These are phyloP conservation scores for Psittacara wagleri DNA, from an alignment of 2,113 vertebrate genomes.

Conservation along the genomic window DNA sequence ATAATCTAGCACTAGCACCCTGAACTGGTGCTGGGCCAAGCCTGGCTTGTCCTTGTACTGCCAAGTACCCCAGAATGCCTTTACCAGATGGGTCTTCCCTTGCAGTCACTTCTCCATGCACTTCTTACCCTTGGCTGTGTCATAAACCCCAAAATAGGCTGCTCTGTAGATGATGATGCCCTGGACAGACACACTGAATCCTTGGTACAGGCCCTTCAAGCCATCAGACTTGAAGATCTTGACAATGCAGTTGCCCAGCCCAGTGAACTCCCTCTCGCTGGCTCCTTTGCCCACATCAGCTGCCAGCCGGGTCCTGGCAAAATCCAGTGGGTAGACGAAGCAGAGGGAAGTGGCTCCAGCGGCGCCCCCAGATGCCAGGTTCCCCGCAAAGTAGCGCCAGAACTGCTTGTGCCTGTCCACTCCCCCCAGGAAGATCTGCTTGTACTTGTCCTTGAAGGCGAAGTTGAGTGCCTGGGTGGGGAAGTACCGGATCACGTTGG, in stretches of 20 bases:
- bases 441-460: constrained; percentile 99
- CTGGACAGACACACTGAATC: constrained; percentile 97
- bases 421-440: constrained; percentile 97
- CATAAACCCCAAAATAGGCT: constrained; percentile 96
- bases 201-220: constrained; percentile 89
- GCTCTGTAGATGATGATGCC: constrained; percentile 99
- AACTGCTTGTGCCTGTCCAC: constrained; percentile 97
- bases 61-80: not conserved
- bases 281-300: constrained; percentile 93
- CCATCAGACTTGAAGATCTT: constrained; percentile 96
- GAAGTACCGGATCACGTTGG: constrained; percentile 99
- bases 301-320: constrained; percentile 94
- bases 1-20: not conserved
- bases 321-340: constrained; percentile 98
- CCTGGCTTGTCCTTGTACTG: not conserved
- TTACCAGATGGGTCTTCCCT: not conserved
- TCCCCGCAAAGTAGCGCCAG: constrained; percentile 98
- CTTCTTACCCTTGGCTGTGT: constrained; percentile 95
- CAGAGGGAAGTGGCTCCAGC: constrained; percentile 97
- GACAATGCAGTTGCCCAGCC: constrained; percentile 88
- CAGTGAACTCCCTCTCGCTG: constrained; percentile 88
- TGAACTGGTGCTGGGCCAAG: not conserved
- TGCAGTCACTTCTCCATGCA: not conserved
- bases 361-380: constrained; percentile 93
- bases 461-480: constrained; percentile 99